These are phyloP conservation scores for Heloderma charlesbogerti DNA, from an alignment of 2,113 vertebrate species.

Conservation along the genomic window DNA sequence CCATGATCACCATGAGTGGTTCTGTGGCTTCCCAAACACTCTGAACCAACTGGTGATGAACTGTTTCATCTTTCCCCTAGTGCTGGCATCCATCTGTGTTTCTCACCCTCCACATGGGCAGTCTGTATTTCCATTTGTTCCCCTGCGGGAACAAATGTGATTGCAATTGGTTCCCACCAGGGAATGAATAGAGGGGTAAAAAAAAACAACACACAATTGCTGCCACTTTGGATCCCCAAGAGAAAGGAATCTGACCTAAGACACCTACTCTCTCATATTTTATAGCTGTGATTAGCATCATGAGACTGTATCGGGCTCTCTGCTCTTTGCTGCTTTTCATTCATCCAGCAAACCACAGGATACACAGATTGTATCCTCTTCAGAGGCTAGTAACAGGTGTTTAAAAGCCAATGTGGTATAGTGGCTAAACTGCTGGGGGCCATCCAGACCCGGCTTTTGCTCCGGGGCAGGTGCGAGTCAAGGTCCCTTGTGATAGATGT, in stretches of 20 bases:
- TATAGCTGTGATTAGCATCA: neutral
- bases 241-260: neutral
- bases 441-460: too few relatives aligned
- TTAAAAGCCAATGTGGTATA: neutral
- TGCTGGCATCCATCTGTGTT: neutral
- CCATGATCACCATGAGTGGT: neutral
- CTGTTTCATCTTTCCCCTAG: neutral
- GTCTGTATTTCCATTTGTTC: constrained; percentile 1
- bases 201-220: constrained; percentile 1
- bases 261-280: too few relatives aligned
- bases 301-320: neutral
- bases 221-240: neutral
- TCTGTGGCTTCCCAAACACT: neutral
- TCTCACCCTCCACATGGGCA: neutral
- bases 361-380: neutral
- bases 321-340: neutral
- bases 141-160: constrained; percentile 2
- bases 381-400: neutral
- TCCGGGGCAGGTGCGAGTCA: too few relatives aligned
- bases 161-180: constrained; percentile 24
- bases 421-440: neutral
- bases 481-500: too few relatives aligned
- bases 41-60: neutral
- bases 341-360: neutral
- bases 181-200: constrained; percentile 1